A percentile compares a stretch with the other conserved stretches of the same genome.
phyloP scores from a whole-genome alignment of 2,113 vertebrate species.

The Hippolais icterina region DNA sequence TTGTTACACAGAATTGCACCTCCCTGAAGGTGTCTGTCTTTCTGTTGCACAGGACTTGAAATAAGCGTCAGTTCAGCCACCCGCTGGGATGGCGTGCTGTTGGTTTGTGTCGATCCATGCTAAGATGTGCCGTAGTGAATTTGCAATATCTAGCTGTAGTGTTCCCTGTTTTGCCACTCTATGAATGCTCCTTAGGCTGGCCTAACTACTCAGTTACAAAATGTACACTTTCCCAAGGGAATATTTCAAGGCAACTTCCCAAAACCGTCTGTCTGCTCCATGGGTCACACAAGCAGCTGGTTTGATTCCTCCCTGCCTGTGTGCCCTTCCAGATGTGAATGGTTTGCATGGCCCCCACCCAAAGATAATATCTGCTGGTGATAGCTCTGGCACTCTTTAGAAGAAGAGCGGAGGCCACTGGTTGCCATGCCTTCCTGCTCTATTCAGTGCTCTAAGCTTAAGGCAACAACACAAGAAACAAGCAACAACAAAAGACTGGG shows the following conservation, averaged over 20 bases:
- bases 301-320: neutral
- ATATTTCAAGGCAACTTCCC: neutral
- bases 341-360: neutral
- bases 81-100: neutral
- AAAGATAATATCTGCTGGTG: neutral
- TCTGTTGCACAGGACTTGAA: neutral
- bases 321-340: neutral
- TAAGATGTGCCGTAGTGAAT: neutral
- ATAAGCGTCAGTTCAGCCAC: neutral
- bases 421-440: neutral
- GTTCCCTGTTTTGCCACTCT: neutral
- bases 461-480: neutral
- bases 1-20: constrained; percentile 3
- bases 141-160: neutral
- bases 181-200: neutral
- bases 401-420: neutral
- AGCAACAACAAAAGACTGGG: neutral
- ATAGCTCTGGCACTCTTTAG: neutral
- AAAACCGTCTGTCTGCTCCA: neutral
- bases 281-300: accelerated
- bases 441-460: neutral
- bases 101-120: accelerated
- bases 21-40: neutral
- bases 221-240: neutral
- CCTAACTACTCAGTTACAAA: neutral